These are phyloP conservation scores for Phrynocephalus forsythii DNA, from an alignment of 2,797 vertebrate species.

Conservation along the genomic window DNA sequence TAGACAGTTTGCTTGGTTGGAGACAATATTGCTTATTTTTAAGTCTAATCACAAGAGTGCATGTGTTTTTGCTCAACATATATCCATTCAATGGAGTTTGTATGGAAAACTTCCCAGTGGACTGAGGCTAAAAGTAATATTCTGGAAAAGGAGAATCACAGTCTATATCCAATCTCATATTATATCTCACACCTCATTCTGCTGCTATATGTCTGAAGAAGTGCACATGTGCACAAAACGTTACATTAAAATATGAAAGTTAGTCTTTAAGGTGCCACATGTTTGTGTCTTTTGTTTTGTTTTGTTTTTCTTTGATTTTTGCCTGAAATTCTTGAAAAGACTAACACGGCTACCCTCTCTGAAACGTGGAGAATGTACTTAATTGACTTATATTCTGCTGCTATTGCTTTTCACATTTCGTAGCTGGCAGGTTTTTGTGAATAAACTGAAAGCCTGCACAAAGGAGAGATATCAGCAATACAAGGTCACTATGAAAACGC, in stretches of 20 bases:
- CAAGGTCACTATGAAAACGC: conserved; percentile 26
- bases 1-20: not conserved
- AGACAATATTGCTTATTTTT: not conserved
- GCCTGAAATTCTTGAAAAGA: too few species aligned
- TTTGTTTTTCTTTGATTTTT: too few species aligned
- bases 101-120: not conserved
- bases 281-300: too few species aligned
- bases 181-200: too few species aligned
- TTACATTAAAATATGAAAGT: too few species aligned
- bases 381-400: not conserved
- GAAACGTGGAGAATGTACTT: not conserved
- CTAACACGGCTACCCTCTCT: too few species aligned
- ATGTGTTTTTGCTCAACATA: not conserved
- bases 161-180: too few species aligned
- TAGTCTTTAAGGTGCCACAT: too few species aligned
- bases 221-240: too few species aligned
- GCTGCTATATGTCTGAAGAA: too few species aligned
- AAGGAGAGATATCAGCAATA: not conserved
- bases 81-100: not conserved
- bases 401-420: not conserved
- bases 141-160: not conserved
- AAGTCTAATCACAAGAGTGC: not conserved
- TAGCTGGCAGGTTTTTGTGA: not conserved
- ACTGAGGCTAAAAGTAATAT: conserved; percentile 8
- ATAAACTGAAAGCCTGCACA: not conserved